Evolutionary conservation across 2,888 invertebrate genomes (phyloP), one percentile per base, ranked within the genome.

Genomic region (Drosophila prostipennis): DNA sequence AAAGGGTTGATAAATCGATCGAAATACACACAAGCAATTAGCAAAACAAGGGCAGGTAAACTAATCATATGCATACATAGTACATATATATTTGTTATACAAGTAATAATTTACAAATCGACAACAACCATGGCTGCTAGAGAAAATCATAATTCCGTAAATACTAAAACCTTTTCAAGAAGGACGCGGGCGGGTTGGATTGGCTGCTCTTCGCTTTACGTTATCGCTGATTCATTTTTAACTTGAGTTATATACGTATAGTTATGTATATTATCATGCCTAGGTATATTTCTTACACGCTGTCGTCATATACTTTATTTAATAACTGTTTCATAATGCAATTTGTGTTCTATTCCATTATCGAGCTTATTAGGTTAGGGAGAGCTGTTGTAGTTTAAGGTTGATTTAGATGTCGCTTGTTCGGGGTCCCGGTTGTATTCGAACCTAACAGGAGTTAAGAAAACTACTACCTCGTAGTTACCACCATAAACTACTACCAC

Each of bases 381-480:
- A 67, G 65, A 61, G 74, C 54, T 69, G 53, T 74, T 60, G 48
- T 51, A 70, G 57, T 42, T 73, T 43, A 63, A 72, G 32, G 59
- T 55, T 37, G 34, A 55, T 55, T 71, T 63, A 67, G 59, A 43
- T 67, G 63, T 67, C 48, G 52, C 60, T 37, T 60, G 65, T 51
- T 54, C 57, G 58, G 64, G 74, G 78, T 72, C 6, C 34, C 42
- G 36, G 29, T 19, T 52, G 52, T 72, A 61, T 75, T 78, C 73
- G 61, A 37, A 71, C 76, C 82, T 89, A 90, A 90, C 88, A 91
- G 81, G 90, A 89, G 88, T 89, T 89, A 87, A 90, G 89, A 87
- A 86, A 89, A 89, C 87, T 90, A 90, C 74, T 90, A 90, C 87
- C 83, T 78, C 76, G 85, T 79, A 79, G 77, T 79, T 80, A 79